Evolutionary conservation across 2,797 vertebrate species (phyloP), one percentile per base, ranked within the genome.

Genomic region (Tamandua tetradactyla): DNA sequence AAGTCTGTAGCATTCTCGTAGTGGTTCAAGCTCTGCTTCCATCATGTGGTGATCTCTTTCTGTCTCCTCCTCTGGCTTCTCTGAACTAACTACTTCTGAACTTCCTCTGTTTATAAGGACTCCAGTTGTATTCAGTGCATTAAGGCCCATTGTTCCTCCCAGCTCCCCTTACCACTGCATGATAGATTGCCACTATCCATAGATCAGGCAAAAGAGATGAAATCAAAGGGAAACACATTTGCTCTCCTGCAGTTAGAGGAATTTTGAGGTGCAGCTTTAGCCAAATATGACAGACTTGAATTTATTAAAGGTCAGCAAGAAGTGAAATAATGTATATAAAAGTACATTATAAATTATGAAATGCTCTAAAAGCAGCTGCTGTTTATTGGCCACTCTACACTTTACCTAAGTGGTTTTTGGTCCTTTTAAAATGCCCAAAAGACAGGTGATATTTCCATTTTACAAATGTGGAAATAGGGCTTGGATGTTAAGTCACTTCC

Each of bases 251-350:
- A 69, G 14, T 69, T 22, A 69, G 30, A 37, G 59, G 74, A 92
- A 88, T 32, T 32, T 23, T 57, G 44, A 35, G 27, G 12, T 8
- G 7, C 32, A 76, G 15, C 35, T 74, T 93, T 78, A 35, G 52
- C 40, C 6, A 64, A 66, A 82, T 93, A 20, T 17, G 27, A 23
- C 79, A 81, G 74, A 57, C 68, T 94, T 42, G 66, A 25, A 32
- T 71, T 62, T 92, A 68, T 66, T 66, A 49, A 93, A 80, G 66
- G 27, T 61, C 75, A 72, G 52, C 78, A 66, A 85, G 74, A 86
- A 91, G 84, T 80, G 55, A 93, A 93, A 81, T 82, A 7, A 18
- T 37, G 42, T 79, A 47, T 78, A 62, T 59, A 87, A 91, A 94
- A 90, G 61, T 68, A 69, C 22, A 12, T 87, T 86, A n/a, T 42